Evolutionary conservation across 2,888 invertebrate species (phyloP).

Genomic region (Perizoma flavofasciatum): DNA sequence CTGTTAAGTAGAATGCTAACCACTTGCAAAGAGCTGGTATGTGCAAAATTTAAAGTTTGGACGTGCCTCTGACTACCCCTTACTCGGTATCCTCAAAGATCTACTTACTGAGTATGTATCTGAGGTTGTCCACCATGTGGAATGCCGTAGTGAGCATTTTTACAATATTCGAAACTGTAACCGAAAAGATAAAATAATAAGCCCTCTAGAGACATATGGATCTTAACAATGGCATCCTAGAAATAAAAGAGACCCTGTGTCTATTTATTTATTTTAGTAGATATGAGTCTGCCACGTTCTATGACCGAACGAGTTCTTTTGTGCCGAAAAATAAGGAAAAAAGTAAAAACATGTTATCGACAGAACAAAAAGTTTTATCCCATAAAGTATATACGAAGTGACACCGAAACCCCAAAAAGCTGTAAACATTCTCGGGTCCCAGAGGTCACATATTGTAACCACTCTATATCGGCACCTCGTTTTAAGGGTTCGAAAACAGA

Average conservation of each 20-base stretch:
- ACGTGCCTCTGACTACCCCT: too few species aligned
- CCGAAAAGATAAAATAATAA: too few species aligned
- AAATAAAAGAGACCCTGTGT: background rate
- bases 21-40: too few species aligned
- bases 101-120: too few species aligned
- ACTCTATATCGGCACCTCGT: constrained; percentile 47
- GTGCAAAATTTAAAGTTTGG: too few species aligned
- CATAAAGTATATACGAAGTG: constrained; percentile 28
- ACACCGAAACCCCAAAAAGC: constrained; percentile 36
- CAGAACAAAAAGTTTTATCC: constrained; percentile 23
- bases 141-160: too few species aligned
- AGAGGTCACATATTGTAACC: constrained; percentile 49
- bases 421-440: constrained; percentile 42
- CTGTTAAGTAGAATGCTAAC: too few species aligned
- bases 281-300: background rate
- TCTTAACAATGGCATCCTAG: background rate
- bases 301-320: background rate
- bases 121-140: too few species aligned
- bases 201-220: background rate
- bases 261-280: background rate
- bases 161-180: too few species aligned
- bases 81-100: too few species aligned
- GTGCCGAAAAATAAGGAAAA: constrained; percentile 14
- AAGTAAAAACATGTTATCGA: constrained; percentile 26
- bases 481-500: constrained; percentile 23